Conservation (phyloP, 2,888 invertebrate genomes). For the Heliconius hortense region DNA sequence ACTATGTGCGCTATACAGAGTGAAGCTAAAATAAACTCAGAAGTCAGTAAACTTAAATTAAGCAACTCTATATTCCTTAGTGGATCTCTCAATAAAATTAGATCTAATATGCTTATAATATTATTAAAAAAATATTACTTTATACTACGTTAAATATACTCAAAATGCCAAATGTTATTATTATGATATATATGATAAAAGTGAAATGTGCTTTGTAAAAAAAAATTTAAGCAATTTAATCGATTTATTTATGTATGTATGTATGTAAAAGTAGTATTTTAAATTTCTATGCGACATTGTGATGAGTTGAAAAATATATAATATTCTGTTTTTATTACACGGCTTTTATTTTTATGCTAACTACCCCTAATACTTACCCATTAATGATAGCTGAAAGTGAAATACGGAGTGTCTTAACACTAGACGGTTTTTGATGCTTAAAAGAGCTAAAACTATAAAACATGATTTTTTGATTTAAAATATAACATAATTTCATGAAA, state of each 20-base stretch:
- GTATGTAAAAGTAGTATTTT: slow-evolving; percentile 58
- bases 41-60: not conserved
- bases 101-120: not conserved
- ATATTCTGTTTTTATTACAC: slow-evolving; percentile 61
- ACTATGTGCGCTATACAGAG: too few species aligned
- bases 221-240: slow-evolving; percentile 31
- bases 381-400: too few species aligned
- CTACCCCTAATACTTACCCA: not conserved
- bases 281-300: slow-evolving; percentile 69
- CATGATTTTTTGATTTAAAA: too few species aligned
- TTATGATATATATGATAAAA: slow-evolving; percentile 18
- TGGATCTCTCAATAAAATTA: not conserved
- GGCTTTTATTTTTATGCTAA: slow-evolving; percentile 52
- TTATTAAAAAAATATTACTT: not conserved
- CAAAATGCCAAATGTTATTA: slow-evolving; percentile 29
- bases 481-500: too few species aligned
- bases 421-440: not conserved
- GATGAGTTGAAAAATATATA: slow-evolving; percentile 63
- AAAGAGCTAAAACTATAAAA: too few species aligned
- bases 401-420: not conserved
- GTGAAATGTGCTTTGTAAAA: slow-evolving; percentile 35
- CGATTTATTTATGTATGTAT: slow-evolving; percentile 42
- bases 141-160: slow-evolving; percentile 16
- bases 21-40: not conserved
- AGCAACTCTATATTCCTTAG: not conserved